Percentiles rank a stretch among this genome's conserved stretches.
These are phyloP conservation scores for Arctia plantaginis DNA, from an alignment of 2,888 invertebrate species.

Conservation along the genomic window DNA sequence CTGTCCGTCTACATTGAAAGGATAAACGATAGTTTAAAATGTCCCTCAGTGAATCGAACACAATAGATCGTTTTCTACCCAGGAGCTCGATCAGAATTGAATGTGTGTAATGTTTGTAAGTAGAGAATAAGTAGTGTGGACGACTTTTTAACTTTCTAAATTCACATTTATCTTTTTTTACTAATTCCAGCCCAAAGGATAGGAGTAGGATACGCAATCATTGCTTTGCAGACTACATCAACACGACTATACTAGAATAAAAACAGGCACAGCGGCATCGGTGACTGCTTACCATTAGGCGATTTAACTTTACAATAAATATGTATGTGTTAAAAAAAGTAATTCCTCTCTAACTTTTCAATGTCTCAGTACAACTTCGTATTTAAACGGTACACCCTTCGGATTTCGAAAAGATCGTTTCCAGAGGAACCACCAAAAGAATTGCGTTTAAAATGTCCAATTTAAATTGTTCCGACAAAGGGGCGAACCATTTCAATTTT, in stretches of 20 bases:
- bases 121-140: too few species aligned
- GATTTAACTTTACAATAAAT: not conserved
- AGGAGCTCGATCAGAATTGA: conserved; percentile 36
- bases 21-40: conserved; percentile 77
- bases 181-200: not conserved
- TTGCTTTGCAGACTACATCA: not conserved
- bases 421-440: conserved; percentile 57
- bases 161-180: too few species aligned
- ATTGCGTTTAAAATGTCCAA: conserved; percentile 76
- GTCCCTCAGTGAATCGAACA: conserved; percentile 62
- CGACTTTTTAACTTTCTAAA: not conserved
- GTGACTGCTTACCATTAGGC: not conserved
- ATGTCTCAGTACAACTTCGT: not conserved
- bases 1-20: conserved; percentile 76
- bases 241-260: not conserved
- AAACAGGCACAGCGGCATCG: not conserved
- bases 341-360: not conserved
- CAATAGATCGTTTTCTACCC: conserved; percentile 53
- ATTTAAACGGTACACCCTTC: conserved; percentile 32
- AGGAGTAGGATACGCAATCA: not conserved
- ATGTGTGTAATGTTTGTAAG: conserved; percentile 23
- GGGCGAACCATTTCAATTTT: conserved; percentile 81
- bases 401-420: conserved; percentile 30
- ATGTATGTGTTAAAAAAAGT: not conserved
- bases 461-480: conserved; percentile 79